Conservation (phyloP, 1,140 invertebrate genomes). For the Popillia japonica region DNA sequence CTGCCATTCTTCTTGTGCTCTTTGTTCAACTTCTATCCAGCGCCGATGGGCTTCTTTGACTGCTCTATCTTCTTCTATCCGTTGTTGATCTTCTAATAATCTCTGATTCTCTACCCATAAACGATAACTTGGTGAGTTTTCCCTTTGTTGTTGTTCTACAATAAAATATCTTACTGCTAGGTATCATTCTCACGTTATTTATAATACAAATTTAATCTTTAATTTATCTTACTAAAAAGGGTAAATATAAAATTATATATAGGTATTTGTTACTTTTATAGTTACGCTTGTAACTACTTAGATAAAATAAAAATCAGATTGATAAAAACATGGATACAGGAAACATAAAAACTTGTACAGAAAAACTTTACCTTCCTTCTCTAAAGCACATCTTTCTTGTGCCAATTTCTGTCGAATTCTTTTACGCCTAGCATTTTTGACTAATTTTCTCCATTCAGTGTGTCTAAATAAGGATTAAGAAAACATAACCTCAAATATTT, state of each 20-base stretch:
- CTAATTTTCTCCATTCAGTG: conserved; percentile 60
- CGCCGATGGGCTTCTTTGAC: conserved; percentile 53
- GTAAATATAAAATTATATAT: too few species aligned
- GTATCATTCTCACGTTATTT: too few species aligned
- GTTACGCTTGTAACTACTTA: too few species aligned
- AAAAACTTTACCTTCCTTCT: conserved; percentile 51
- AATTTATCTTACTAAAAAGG: too few species aligned
- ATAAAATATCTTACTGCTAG: too few species aligned
- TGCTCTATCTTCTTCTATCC: conserved; percentile 51
- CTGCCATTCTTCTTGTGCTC: conserved; percentile 58
- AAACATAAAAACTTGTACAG: too few species aligned
- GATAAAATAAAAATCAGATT: too few species aligned
- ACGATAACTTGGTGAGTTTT: conserved; percentile 58
- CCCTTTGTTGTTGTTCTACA: conserved; percentile 51
- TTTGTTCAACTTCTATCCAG: conserved; percentile 60
- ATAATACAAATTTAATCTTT: too few species aligned
- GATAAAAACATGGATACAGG: too few species aligned
- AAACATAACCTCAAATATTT: conserved; percentile 52
- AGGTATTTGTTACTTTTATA: too few species aligned
- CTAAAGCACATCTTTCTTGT: conserved; percentile 52
- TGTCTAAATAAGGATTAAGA: conserved; percentile 60
- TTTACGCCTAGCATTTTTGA: conserved; percentile 62
- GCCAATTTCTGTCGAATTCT: conserved; percentile 59
- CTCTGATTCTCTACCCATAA: conserved; percentile 52
- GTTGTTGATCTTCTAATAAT: conserved; percentile 53